phyloP scores from a whole-genome alignment of 2,113 vertebrate genomes.

The Platichthys stellatus region DNA sequence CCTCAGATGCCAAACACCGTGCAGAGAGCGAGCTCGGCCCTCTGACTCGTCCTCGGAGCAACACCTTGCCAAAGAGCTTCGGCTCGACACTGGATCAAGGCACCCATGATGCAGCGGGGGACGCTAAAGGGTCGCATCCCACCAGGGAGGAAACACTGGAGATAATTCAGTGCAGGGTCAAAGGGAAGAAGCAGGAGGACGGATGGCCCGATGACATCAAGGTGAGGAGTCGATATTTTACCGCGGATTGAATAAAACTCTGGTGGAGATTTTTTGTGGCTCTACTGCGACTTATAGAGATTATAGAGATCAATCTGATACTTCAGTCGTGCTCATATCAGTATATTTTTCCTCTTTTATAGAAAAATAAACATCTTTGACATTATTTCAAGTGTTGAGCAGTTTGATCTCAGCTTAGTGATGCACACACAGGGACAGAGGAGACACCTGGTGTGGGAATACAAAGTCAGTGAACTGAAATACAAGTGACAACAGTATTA shows the following conservation, averaged over 20 bases:
- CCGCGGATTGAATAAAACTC: background rate
- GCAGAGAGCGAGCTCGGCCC: slow-evolving; percentile 91
- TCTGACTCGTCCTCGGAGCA: slow-evolving; percentile 92
- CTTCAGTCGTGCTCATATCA: background rate
- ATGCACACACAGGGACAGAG: no score
- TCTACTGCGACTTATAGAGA: background rate
- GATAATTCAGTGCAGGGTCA: slow-evolving; percentile 89
- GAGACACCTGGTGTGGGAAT: no score
- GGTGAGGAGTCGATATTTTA: slow-evolving; percentile 72
- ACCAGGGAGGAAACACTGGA: slow-evolving; percentile 92
- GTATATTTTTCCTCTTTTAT: background rate
- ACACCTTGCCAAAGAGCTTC: slow-evolving; percentile 98
- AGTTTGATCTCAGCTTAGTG: no score
- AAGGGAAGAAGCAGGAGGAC: slow-evolving; percentile 91
- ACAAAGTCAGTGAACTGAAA: no score
- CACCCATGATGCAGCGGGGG: slow-evolving; percentile 76
- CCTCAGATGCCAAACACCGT: slow-evolving; percentile 91
- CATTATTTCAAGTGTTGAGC: background rate
- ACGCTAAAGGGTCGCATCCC: slow-evolving; percentile 83
- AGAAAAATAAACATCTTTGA: background rate
- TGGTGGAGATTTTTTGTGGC: background rate
- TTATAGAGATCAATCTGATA: background rate
- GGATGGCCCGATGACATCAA: slow-evolving; percentile 94
- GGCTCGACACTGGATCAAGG: slow-evolving; percentile 94
- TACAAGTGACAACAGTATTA: no score